Evolutionary conservation across 2,113 vertebrate species (phyloP), one percentile per base, ranked within the genome.

Genomic region (Notarius lentiginosus): DNA sequence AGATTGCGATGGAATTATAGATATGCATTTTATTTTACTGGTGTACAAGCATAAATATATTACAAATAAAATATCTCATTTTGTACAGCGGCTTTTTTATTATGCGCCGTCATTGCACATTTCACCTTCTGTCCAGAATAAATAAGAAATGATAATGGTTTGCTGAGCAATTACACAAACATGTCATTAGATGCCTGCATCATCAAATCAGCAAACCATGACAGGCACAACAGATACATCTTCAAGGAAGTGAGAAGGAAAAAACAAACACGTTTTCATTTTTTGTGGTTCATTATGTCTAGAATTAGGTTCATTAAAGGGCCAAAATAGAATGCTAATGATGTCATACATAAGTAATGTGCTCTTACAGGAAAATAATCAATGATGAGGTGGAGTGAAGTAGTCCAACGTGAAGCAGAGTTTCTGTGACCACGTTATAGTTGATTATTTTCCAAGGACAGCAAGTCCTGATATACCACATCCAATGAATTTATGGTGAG

Each of bases 11-110:
- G 96, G 95, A 96, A 95, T 91, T 94, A 97, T 96, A 98, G 96
- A 98, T 97, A 98, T 96, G 97, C 96, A 97, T 99, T 98, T 98
- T 98, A 99, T 99, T 99, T 99, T 99, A 97, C 96, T 98, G 97
- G 97, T 99, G 97, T 98, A 98, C 96, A 97, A 98, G 96, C 97
- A 97, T 95, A 93, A 95, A 96, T 95, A 95, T 95, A 97, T 95
- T 93, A 97, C 95, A 94, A 97, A 99, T 98, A 95, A 96, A 96
- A 95, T 90, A 94, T 95, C 93, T 94, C 94, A 90, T 96, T 96
- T 96, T 93, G 24, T 96, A 96, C 55, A 90, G 86, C 5, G 77
- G 90, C 80, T 76, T 76, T 53, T 30, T 80, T 80, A 20, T 41
- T 61, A 30, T 79, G 8, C 76, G 30, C 18, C 7, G 22, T 27